Percentiles rank a stretch among this genome's conserved stretches.
Conservation (phyloP, 2,113 vertebrate species). For the Arenaria interpres region DNA sequence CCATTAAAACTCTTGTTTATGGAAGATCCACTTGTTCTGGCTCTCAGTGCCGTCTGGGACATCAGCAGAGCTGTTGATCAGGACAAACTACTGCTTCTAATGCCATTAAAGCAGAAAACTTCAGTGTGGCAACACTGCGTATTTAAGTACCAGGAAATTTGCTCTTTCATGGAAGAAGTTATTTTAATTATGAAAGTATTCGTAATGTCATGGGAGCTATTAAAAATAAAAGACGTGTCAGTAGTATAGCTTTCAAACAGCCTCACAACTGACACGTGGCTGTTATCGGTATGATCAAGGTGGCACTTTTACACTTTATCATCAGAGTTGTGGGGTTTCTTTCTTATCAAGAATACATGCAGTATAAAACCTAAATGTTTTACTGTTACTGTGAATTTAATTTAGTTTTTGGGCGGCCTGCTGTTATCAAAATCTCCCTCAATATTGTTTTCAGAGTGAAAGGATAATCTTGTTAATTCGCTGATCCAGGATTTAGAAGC, state of each 20-base stretch:
- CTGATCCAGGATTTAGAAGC: slow-evolving; percentile 14
- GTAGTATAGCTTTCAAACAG: not conserved
- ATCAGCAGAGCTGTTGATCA: not conserved
- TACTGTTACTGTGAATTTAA: not conserved
- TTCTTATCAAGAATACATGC: not conserved
- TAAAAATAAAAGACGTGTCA: slow-evolving; percentile 25
- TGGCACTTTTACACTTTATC: not conserved
- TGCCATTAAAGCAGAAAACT: not conserved
- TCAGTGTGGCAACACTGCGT: not conserved
- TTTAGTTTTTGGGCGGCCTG: not conserved
- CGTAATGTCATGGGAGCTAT: not conserved
- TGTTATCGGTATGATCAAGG: not conserved
- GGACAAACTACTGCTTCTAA: not conserved
- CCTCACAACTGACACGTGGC: not conserved
- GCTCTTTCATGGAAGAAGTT: not conserved
- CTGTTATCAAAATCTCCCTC: not conserved
- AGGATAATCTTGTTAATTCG: slow-evolving; percentile 14
- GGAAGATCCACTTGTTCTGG: not conserved
- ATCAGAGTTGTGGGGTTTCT: not conserved
- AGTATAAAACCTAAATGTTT: not conserved
- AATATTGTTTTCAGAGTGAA: slow-evolving; percentile 30
- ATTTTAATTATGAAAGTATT: not conserved
- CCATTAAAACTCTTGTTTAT: not conserved
- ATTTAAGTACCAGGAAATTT: not conserved
- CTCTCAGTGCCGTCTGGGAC: not conserved